Percentiles rank a stretch among this genome's conserved stretches.
phyloP scores from a whole-genome alignment of 2,888 invertebrate genomes.

The Anticlea derivata region DNA sequence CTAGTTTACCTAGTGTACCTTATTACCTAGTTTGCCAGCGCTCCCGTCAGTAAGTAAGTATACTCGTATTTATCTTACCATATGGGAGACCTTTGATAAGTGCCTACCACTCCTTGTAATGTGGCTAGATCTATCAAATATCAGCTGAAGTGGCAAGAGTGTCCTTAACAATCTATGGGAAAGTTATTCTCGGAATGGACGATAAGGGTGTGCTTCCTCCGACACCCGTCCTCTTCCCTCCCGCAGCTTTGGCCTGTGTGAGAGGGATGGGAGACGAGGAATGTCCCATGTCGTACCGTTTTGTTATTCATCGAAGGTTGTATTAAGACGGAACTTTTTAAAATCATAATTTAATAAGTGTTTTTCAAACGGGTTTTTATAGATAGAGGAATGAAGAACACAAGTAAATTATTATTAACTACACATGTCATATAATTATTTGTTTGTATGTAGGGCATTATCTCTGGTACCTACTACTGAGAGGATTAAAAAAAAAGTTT shows the following conservation, averaged over 20 bases:
- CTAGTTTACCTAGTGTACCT: too few relatives aligned
- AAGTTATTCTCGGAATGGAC: conserved; percentile 80
- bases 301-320: conserved; percentile 73
- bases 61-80: too few relatives aligned
- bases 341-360: conserved; percentile 21
- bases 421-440: too few relatives aligned
- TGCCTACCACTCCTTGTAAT: neutral
- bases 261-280: conserved; percentile 54
- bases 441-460: too few relatives aligned
- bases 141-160: conserved; percentile 3
- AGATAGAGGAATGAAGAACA: too few relatives aligned
- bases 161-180: conserved; percentile 72
- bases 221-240: conserved; percentile 48
- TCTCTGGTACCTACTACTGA: too few relatives aligned
- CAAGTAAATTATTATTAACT: too few relatives aligned
- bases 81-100: too few relatives aligned
- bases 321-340: conserved; percentile 42
- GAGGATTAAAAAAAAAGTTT: too few relatives aligned
- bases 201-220: conserved; percentile 71
- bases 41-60: too few relatives aligned
- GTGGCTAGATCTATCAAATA: conserved; percentile 13
- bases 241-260: conserved; percentile 11
- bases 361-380: too few relatives aligned
- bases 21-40: too few relatives aligned
- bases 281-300: conserved; percentile 68